Conservation (phyloP, 1,140 invertebrate species). For the Holcopasites calliopsidis region DNA sequence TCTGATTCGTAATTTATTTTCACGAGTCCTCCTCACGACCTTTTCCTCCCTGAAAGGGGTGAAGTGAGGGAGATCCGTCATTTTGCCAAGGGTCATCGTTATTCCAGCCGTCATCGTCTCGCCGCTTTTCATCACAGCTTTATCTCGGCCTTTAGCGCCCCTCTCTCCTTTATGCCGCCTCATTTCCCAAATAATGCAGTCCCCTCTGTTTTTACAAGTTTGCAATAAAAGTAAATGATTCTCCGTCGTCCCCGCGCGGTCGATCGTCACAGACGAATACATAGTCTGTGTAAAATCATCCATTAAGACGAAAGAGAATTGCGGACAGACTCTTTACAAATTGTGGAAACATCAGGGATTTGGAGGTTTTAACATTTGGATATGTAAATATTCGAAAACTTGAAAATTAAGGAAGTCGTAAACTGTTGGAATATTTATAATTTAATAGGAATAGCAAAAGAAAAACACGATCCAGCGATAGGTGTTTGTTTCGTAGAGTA, state of each 20-base stretch:
- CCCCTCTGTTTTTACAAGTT: background rate
- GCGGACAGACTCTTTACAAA: too few relatives aligned
- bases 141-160: background rate
- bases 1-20: background rate
- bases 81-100: background rate
- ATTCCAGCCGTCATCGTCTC: background rate
- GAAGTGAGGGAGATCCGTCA: background rate
- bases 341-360: too few relatives aligned
- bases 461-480: too few relatives aligned
- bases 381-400: too few relatives aligned
- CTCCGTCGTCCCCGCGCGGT: background rate
- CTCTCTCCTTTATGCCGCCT: background rate
- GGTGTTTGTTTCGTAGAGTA: background rate
- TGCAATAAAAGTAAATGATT: background rate
- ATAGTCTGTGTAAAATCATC: too few relatives aligned
- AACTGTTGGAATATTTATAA: too few relatives aligned
- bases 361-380: too few relatives aligned
- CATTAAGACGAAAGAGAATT: too few relatives aligned
- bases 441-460: too few relatives aligned
- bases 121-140: conserved; percentile 1
- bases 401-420: too few relatives aligned
- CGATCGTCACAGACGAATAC: background rate
- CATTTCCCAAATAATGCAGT: background rate
- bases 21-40: too few relatives aligned
- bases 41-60: background rate